These are phyloP conservation scores for Chrysomela aeneicollis DNA, from an alignment of 2,888 invertebrate species.

Conservation along the genomic window DNA sequence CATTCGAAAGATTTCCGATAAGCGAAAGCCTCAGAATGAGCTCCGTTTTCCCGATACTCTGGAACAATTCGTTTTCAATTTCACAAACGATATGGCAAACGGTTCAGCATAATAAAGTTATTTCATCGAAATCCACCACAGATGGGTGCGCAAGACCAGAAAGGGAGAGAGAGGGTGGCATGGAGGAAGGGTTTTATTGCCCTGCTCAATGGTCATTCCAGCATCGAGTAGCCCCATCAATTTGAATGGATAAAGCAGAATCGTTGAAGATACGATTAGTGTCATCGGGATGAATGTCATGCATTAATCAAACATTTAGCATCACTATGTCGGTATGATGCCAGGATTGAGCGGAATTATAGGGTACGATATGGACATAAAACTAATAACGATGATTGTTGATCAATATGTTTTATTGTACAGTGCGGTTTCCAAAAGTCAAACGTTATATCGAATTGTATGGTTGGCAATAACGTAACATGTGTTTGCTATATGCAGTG, in stretches of 20 bases:
- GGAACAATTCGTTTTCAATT: constrained; percentile 5
- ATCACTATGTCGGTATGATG: constrained; percentile 5
- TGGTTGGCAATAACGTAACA: no score
- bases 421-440: no score
- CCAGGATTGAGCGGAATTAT: background rate
- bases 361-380: background rate
- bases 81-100: background rate
- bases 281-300: constrained; percentile 19
- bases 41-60: background rate
- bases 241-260: constrained; percentile 13
- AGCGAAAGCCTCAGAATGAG: background rate
- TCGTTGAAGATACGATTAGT: constrained; percentile 18
- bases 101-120: background rate
- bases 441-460: no score
- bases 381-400: background rate
- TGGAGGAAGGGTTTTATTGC: constrained; percentile 1
- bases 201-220: background rate
- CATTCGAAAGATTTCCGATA: background rate
- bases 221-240: constrained; percentile 14
- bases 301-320: constrained; percentile 14
- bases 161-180: background rate
- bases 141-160: background rate
- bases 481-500: no score
- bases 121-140: background rate
- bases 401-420: background rate